phyloP scores from a whole-genome alignment of 2,888 invertebrate species.

The Maniola hyperantus region DNA sequence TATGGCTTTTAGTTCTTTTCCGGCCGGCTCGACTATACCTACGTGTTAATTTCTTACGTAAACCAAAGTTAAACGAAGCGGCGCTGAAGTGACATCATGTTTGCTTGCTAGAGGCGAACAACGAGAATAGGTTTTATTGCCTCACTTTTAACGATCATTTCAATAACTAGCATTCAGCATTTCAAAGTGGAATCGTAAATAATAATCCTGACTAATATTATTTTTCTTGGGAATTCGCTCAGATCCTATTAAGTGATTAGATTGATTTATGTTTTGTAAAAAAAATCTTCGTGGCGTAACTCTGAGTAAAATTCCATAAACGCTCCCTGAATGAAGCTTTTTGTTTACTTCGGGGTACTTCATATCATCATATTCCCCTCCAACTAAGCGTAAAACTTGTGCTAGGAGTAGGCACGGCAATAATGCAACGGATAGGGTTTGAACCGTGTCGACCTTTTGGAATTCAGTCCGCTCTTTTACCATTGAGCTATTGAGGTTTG shows the following conservation, averaged over 20 bases:
- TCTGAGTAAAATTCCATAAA: too few relatives aligned
- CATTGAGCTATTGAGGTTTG: too few relatives aligned
- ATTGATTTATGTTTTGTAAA: background rate
- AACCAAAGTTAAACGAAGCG: constrained; percentile 39
- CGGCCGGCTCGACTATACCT: too few relatives aligned
- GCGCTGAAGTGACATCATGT: constrained; percentile 53
- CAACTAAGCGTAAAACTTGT: too few relatives aligned
- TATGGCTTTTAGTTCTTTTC: too few relatives aligned
- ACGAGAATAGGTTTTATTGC: constrained; percentile 37
- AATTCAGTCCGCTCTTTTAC: too few relatives aligned
- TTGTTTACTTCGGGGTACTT: too few relatives aligned
- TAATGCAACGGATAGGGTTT: too few relatives aligned
- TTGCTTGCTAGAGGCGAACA: constrained; percentile 14
- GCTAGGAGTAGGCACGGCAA: too few relatives aligned
- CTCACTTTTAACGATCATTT: constrained; percentile 19
- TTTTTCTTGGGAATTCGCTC: constrained; percentile 8
- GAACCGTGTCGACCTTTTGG: too few relatives aligned
- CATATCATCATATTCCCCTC: too few relatives aligned
- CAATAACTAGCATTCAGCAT: constrained; percentile 15
- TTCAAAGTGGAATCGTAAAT: constrained; percentile 17
- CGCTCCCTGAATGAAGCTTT: too few relatives aligned
- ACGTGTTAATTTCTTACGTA: constrained; percentile 50
- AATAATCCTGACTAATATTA: constrained; percentile 1
- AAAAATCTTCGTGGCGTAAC: background rate
- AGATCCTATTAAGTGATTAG: background rate